Evolutionary conservation across 2,113 vertebrate genomes (phyloP).

Genomic region (Monopterus albus): DNA sequence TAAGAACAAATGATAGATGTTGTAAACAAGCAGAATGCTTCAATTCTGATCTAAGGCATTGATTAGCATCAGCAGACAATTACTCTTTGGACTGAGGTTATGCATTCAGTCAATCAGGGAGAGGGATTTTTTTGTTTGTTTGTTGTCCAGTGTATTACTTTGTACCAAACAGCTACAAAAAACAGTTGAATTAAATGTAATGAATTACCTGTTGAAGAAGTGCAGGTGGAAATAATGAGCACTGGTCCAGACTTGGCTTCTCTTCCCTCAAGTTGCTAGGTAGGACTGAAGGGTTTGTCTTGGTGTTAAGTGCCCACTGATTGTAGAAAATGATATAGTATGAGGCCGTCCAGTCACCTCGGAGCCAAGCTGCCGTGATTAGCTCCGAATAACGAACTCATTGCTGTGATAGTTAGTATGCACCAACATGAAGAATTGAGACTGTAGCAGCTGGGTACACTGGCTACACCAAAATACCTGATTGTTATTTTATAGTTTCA

Average conservation of each 20-base stretch:
- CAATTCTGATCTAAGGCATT: constrained; percentile 75
- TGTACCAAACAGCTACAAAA: neutral
- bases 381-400: constrained; percentile 37
- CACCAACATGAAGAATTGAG: constrained; percentile 19
- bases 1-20: constrained; percentile 82
- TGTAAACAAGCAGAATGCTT: constrained; percentile 78
- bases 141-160: constrained; percentile 15
- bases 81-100: constrained; percentile 66
- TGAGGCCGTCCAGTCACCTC: constrained; percentile 22
- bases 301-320: constrained; percentile 75
- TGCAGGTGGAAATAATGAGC: constrained; percentile 30
- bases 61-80: constrained; percentile 75
- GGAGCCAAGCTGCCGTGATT: constrained; percentile 50
- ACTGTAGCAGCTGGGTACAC: no score
- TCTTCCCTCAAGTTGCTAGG: constrained; percentile 65
- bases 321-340: constrained; percentile 69
- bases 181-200: constrained; percentile 32
- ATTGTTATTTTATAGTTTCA: neutral
- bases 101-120: constrained; percentile 43
- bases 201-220: neutral
- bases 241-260: constrained; percentile 39
- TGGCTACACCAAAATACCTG: no score
- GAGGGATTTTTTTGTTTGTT: constrained; percentile 8
- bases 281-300: constrained; percentile 65
- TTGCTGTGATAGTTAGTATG: constrained; percentile 30